Percentiles rank a stretch among this genome's conserved stretches.
Conservation (phyloP, 2,888 invertebrate genomes). For the Strigamia transsilvanica region DNA sequence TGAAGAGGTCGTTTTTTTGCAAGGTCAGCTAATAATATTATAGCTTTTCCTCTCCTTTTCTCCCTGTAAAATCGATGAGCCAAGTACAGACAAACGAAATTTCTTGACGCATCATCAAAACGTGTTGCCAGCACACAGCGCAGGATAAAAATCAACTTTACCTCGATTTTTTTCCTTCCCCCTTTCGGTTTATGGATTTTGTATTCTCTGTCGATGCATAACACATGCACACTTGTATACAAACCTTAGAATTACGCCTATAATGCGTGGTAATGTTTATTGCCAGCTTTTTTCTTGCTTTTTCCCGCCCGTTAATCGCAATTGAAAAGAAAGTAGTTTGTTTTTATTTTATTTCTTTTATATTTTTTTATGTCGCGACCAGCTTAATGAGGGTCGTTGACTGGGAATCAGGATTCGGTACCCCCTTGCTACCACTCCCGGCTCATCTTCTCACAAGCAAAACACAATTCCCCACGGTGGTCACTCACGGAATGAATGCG, state of each 20-base stretch:
- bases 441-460: slow-evolving; percentile 30
- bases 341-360: background rate
- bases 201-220: too few species aligned
- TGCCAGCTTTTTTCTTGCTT: background rate
- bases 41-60: slow-evolving; percentile 23
- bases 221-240: too few species aligned
- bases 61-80: slow-evolving; percentile 30
- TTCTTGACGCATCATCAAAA: slow-evolving; percentile 26
- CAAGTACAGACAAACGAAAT: slow-evolving; percentile 26
- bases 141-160: slow-evolving; percentile 20
- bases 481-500: slow-evolving; percentile 30
- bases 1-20: slow-evolving; percentile 5
- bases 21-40: slow-evolving; percentile 30
- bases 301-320: background rate
- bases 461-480: slow-evolving; percentile 26
- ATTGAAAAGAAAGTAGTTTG: background rate
- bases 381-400: slow-evolving; percentile 30
- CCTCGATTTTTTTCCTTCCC: background rate
- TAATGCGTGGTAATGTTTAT: background rate
- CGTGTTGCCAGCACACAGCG: slow-evolving; percentile 15
- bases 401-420: slow-evolving; percentile 30
- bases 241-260: background rate
- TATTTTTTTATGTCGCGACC: background rate
- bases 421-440: background rate
- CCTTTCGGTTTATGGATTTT: too few species aligned